phyloP scores from a whole-genome alignment of 1,140 invertebrate genomes.

The Drosophila santomea region DNA sequence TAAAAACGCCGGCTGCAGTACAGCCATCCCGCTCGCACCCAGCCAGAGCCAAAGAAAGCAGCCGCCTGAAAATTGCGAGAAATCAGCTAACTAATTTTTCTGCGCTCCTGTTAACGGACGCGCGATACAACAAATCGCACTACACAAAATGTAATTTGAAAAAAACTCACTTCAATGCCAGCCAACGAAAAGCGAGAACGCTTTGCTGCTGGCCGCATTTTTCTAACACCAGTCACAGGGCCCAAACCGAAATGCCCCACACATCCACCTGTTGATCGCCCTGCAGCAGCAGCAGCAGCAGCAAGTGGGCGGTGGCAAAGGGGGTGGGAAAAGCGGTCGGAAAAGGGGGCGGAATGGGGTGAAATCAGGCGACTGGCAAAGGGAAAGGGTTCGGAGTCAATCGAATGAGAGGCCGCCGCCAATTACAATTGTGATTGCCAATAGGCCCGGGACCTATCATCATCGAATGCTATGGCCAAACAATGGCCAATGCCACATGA shows the following conservation, averaged over 20 bases:
- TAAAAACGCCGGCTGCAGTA: constrained; percentile 1
- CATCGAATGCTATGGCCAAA: constrained; percentile 63
- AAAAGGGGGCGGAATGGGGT: background rate
- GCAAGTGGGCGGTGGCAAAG: background rate
- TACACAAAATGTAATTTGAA: constrained; percentile 64
- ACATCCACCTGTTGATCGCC: constrained; percentile 29
- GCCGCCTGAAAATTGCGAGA: constrained; percentile 36
- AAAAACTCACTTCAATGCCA: constrained; percentile 47
- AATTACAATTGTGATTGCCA: constrained; percentile 73
- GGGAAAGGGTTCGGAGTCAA: constrained; percentile 14
- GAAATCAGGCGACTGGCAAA: no score
- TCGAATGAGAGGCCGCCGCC: constrained; percentile 54
- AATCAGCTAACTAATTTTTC: constrained; percentile 37
- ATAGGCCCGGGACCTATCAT: constrained; percentile 74
- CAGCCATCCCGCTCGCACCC: constrained; percentile 23
- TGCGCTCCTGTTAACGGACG: constrained; percentile 73
- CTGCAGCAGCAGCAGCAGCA: no score
- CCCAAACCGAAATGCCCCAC: constrained; percentile 1
- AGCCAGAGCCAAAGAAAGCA: constrained; percentile 4
- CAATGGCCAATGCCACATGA: constrained; percentile 76
- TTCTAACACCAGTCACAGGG: constrained; percentile 31
- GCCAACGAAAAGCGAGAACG: constrained; percentile 26
- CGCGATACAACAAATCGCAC: constrained; percentile 81
- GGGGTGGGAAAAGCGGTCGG: background rate
- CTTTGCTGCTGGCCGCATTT: constrained; percentile 57